Evolutionary conservation across 2,888 invertebrate genomes (phyloP).

Genomic region (Hydrotaea diabolus): DNA sequence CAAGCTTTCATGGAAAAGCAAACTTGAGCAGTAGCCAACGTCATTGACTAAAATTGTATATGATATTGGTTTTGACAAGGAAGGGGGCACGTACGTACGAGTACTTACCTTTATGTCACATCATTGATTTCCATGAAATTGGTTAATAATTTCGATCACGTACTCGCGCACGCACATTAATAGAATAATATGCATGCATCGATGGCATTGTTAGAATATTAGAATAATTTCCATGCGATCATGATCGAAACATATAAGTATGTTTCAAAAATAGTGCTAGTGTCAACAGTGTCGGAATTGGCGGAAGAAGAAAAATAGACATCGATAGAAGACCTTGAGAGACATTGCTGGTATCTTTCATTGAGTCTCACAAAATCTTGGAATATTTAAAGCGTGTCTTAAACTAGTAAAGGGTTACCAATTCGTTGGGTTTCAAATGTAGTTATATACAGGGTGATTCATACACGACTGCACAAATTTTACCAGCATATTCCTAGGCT

Average conservation of each 20-base stretch:
- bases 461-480: no score
- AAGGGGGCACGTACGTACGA: background rate
- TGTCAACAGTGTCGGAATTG: background rate
- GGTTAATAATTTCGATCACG: background rate
- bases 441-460: no score
- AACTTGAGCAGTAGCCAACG: background rate
- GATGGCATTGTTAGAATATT: background rate
- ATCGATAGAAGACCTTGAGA: no score
- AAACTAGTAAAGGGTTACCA: no score
- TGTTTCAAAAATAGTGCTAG: background rate
- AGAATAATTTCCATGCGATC: background rate
- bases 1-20: background rate
- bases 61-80: background rate
- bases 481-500: no score
- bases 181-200: background rate
- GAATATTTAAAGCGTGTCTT: no score
- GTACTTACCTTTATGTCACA: no score
- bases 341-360: no score
- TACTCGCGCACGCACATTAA: background rate
- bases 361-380: no score
- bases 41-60: background rate
- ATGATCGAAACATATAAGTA: background rate
- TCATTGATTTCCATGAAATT: background rate
- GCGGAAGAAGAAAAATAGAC: no score
- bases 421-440: no score